Conservation (phyloP, 2,113 vertebrate genomes). For the Lasiurus borealis region DNA sequence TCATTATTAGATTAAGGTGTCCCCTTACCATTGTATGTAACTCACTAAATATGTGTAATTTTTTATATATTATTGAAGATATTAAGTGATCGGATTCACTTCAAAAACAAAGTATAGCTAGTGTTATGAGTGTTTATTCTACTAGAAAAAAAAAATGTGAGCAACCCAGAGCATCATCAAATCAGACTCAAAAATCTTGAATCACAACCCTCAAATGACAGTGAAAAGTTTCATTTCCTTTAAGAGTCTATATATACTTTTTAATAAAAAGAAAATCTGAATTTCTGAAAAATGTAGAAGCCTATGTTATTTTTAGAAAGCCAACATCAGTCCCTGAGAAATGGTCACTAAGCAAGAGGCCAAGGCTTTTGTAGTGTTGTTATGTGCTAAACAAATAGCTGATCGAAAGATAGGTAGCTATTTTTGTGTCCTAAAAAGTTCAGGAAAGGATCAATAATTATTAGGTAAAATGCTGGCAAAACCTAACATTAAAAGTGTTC, state of each 20-base stretch:
- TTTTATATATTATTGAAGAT: conserved; percentile 25
- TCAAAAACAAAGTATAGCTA: conserved; percentile 14
- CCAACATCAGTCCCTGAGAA: conserved; percentile 10
- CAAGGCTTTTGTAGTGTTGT: background rate
- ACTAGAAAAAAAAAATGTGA: background rate
- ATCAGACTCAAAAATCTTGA: conserved; percentile 31
- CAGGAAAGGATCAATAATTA: conserved; percentile 64
- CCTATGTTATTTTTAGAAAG: background rate
- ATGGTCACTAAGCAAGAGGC: conserved; percentile 61
- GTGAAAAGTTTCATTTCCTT: background rate
- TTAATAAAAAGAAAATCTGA: conserved; percentile 55
- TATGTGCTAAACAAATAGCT: background rate
- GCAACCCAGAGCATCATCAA: background rate
- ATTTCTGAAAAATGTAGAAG: conserved; percentile 71
- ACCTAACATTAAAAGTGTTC: conserved; percentile 62
- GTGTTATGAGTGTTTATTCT: background rate
- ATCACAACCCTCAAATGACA: background rate
- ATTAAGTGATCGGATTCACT: conserved; percentile 41
- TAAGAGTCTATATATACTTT: conserved; percentile 6
- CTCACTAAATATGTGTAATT: conserved; percentile 48
- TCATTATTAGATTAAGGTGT: conserved; percentile 24
- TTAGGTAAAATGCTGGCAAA: conserved; percentile 52
- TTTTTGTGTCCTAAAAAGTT: conserved; percentile 76
- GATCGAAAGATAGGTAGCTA: conserved; percentile 48
- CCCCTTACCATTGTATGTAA: background rate